Evolutionary conservation across 53 echinoderm and acorn worm genomes (phyloP), one percentile per base, ranked within the genome.

Genomic region (Arbacia lixula): DNA sequence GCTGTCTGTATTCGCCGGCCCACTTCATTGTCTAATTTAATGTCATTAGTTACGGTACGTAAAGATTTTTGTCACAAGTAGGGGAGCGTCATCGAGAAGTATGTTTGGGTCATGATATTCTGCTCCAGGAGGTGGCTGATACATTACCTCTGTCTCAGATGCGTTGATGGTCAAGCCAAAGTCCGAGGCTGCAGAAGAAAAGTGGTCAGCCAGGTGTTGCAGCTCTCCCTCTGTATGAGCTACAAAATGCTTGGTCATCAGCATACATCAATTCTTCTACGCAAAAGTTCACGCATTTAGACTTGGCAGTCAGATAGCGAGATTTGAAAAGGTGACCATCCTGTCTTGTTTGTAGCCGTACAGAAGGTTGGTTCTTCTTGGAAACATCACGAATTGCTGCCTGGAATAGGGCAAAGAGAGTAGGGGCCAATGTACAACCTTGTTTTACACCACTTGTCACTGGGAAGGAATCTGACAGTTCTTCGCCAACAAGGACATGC

Each of bases 271-370:
- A 56, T 56, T 86, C 75, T 16, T 57, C 27, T 32, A 69, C 74
- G 14, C 86, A 73, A 29, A 74, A 32, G 4, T 49, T n/a, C 19
- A 52, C 27, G 2, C 9, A 52, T 55, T 68, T 80, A 32, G 60
- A 22, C 35, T 36, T 25, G 10, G 60, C 49, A 53, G 32, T 17
- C 33, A 81, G 77, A 50, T 85, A 61, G 25, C 41, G 62, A 14
- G 31, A 57, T 17, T 78, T 86, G 71, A 89, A 89, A 31, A 79
- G 85, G 51, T 86, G 77, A 26, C 80, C 80, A 86, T 79, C 71
- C 2, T 53, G 66, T 20, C 88, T 32, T 9, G 83, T 83, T n/a
- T 43, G 49, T 28, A 88, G 34, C 20, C 68, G 71, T 20, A 71
- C 72, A 72, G 51, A 10, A 27, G 53, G 69, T 41, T 42, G 4